Evolutionary conservation across 2,888 invertebrate species (phyloP).

Genomic region (Chloromyia formosa): DNA sequence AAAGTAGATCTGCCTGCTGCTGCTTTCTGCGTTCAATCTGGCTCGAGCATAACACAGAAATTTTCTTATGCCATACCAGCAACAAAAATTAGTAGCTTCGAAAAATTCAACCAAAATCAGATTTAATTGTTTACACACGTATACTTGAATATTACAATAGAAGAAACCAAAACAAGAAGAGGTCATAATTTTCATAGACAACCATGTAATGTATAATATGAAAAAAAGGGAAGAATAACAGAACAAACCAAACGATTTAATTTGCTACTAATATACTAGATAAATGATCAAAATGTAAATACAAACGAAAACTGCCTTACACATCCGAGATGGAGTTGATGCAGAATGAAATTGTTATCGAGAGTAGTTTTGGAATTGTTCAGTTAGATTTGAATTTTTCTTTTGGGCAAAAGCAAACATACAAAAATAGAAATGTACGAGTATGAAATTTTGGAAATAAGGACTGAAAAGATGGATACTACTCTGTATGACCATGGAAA

Average conservation of each 20-base stretch:
- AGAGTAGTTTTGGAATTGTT: too few species aligned
- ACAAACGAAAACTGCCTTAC: conserved; percentile 29
- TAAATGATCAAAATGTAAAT: not conserved
- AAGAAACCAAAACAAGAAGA: not conserved
- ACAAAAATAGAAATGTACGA: not conserved
- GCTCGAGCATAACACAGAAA: too few species aligned
- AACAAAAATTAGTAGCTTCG: too few species aligned
- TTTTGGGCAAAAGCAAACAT: not conserved
- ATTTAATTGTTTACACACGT: too few species aligned
- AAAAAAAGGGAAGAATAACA: not conserved
- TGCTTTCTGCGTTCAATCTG: too few species aligned
- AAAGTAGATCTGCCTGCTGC: too few species aligned
- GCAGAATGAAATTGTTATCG: not conserved
- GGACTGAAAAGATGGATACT: too few species aligned
- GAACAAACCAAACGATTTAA: not conserved
- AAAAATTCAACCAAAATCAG: too few species aligned
- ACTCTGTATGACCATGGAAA: conserved; percentile 3
- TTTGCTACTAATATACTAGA: not conserved
- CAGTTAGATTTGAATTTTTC: too few species aligned
- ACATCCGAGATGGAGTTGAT: conserved; percentile 23
- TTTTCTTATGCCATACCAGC: too few species aligned
- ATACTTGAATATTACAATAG: too few species aligned
- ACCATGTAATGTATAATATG: not conserved
- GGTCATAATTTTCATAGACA: not conserved
- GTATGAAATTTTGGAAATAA: too few species aligned